Conservation (phyloP, 2,888 invertebrate genomes). For the Drosophila paranaensis region DNA sequence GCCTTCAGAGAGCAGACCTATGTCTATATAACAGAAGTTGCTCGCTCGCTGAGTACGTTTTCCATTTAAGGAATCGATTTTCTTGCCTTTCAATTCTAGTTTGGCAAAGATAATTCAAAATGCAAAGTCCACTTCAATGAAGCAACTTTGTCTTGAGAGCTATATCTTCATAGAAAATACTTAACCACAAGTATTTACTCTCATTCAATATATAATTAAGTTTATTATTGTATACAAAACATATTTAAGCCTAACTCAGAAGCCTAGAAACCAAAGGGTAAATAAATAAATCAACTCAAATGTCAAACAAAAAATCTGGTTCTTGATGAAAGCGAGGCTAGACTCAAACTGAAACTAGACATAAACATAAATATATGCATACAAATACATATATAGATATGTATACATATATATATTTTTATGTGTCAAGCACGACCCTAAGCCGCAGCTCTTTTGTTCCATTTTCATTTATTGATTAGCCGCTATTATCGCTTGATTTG, state of each 20-base stretch:
- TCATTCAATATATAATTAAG: background rate
- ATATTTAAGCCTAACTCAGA: background rate
- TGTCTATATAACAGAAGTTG: too few species aligned
- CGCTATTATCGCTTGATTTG: conserved; percentile 25
- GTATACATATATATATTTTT: background rate
- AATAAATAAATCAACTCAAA: background rate
- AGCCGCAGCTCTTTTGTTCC: conserved; percentile 18
- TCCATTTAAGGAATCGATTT: too few species aligned
- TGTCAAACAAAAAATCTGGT: background rate
- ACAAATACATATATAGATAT: background rate
- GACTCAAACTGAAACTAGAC: background rate
- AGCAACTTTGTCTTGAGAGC: too few species aligned
- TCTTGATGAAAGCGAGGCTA: conserved; percentile 2
- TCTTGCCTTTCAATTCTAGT: too few species aligned
- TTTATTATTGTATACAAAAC: background rate
- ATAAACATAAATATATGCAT: too few species aligned
- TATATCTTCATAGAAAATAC: too few species aligned
- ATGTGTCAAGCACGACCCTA: conserved; percentile 12
- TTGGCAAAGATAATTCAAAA: too few species aligned
- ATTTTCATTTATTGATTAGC: conserved; percentile 32
- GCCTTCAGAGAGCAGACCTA: too few species aligned
- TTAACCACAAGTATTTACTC: too few species aligned
- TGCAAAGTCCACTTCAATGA: too few species aligned
- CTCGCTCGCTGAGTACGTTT: too few species aligned
- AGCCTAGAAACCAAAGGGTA: background rate